Evolutionary conservation across 1,140 invertebrate species (phyloP).

Genomic region (Macrocentrus cingulum): DNA sequence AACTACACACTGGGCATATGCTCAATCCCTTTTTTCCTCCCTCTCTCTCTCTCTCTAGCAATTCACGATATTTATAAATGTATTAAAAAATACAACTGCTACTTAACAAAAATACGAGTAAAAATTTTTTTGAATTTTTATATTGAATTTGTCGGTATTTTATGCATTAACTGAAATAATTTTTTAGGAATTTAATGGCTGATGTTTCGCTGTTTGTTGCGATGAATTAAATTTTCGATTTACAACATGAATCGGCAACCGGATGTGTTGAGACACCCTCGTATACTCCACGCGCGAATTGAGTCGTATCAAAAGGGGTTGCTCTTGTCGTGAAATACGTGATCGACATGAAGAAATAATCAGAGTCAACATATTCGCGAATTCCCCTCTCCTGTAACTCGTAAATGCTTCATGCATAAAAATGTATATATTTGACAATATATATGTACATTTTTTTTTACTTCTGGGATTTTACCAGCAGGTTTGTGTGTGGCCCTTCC

Average conservation of each 20-base stretch:
- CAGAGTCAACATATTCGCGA: constrained; percentile 17
- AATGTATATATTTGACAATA: constrained; percentile 13
- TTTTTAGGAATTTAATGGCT: constrained; percentile 1
- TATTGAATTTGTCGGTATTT: background rate
- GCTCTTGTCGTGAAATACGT: constrained; percentile 16
- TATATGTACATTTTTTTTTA: constrained; percentile 21
- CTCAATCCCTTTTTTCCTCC: background rate
- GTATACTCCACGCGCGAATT: no score
- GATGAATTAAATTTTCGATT: background rate
- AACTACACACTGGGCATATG: constrained; percentile 2
- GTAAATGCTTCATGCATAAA: constrained; percentile 18
- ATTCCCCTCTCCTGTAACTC: constrained; percentile 2
- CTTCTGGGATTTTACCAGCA: constrained; percentile 26
- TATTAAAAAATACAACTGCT: constrained; percentile 5
- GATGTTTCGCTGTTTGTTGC: background rate
- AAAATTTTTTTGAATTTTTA: background rate
- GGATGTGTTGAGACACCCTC: no score
- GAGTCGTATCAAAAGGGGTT: no score
- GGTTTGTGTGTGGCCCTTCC: constrained; percentile 4
- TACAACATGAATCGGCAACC: no score
- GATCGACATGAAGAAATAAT: constrained; percentile 21
- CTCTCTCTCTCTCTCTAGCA: background rate
- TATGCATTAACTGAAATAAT: background rate
- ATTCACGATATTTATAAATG: no score
- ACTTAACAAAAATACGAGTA: background rate